Percentiles rank a stretch among this genome's conserved stretches.
Evolutionary conservation across 2,797 vertebrate species (phyloP).

Genomic region (Cuculus canorus): DNA sequence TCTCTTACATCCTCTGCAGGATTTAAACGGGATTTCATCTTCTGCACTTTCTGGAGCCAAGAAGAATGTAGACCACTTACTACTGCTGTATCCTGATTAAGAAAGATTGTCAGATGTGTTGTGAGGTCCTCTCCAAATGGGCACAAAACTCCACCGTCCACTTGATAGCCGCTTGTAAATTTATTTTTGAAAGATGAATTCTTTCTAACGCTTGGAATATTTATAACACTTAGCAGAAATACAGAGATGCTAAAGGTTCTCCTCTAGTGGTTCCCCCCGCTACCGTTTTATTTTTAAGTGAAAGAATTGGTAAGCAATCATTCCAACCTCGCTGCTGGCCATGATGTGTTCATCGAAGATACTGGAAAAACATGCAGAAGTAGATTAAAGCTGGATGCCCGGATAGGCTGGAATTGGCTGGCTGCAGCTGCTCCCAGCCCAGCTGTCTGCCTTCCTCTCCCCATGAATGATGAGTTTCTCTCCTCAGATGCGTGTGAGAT

Average conservation of each 20-base stretch:
- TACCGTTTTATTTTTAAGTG: background rate
- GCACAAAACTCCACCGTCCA: background rate
- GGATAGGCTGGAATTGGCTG: background rate
- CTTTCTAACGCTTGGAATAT: background rate
- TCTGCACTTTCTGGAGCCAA: background rate
- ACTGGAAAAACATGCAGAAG: background rate
- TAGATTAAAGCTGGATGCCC: background rate
- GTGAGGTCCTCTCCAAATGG: background rate
- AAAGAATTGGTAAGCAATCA: background rate
- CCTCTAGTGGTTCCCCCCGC: background rate
- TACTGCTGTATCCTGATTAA: background rate
- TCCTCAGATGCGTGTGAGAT: background rate
- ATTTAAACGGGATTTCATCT: background rate
- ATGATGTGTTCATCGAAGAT: background rate
- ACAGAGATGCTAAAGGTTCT: background rate
- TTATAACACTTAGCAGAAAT: background rate
- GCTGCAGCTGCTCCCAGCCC: background rate
- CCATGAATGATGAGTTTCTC: background rate
- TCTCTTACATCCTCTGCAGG: background rate
- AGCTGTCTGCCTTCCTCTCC: background rate
- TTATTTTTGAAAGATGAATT: background rate
- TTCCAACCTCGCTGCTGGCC: background rate
- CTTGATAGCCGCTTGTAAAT: background rate
- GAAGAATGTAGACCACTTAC: background rate
- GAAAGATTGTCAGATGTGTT: background rate